phyloP scores from a whole-genome alignment of 2,888 invertebrate genomes.

The Litoditis marina region DNA sequence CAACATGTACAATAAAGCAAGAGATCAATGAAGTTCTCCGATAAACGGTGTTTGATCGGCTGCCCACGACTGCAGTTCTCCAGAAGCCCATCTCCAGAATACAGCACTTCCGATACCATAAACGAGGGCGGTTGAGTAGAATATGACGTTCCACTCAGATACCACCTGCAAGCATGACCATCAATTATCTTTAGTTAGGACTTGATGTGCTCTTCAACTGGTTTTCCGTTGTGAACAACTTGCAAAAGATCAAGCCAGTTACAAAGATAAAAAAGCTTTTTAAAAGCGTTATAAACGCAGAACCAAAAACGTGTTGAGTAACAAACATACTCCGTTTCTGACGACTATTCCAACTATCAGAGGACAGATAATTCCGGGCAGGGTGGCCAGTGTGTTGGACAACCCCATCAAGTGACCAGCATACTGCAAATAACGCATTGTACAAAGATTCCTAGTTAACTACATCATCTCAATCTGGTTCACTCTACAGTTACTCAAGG shows the following conservation, averaged over 20 bases:
- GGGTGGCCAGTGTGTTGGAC: conserved; percentile 83
- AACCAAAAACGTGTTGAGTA: no score
- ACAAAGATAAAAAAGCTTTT: no score
- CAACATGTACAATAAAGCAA: conserved; percentile 10
- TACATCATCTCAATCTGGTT: conserved; percentile 1
- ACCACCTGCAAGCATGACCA: no score
- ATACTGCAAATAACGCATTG: conserved; percentile 65
- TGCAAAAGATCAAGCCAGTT: no score
- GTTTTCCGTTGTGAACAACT: no score
- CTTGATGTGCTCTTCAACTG: no score
- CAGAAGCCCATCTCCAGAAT: conserved; percentile 80
- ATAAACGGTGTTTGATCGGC: conserved; percentile 43
- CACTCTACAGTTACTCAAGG: not conserved
- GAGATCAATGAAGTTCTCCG: conserved; percentile 34
- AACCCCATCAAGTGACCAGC: conserved; percentile 87
- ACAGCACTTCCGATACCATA: conserved; percentile 80
- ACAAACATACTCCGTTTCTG: conserved; percentile 71
- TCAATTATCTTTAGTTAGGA: no score
- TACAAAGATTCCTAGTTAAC: no score
- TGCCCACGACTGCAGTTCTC: conserved; percentile 78
- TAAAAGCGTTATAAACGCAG: no score
- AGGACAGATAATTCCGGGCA: conserved; percentile 88
- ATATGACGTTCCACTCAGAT: conserved; percentile 80
- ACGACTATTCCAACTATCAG: conserved; percentile 78
- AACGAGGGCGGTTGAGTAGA: conserved; percentile 79